Conservation (phyloP, 2,113 vertebrate species). For the Sialia sialis region DNA sequence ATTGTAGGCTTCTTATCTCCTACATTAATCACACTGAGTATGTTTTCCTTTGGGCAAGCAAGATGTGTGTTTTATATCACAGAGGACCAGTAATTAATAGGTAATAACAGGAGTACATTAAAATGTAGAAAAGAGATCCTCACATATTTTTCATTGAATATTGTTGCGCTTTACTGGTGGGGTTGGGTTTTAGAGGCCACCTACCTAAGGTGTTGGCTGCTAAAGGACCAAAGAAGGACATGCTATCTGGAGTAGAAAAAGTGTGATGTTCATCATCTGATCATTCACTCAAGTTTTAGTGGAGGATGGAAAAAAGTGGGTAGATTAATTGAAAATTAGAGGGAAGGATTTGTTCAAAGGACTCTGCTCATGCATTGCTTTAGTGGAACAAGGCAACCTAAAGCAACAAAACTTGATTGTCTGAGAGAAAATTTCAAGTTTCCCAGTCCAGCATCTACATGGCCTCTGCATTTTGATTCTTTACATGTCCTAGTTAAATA, state of each 20-base stretch:
- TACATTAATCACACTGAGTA: background rate
- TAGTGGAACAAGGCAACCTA: background rate
- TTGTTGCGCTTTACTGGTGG: background rate
- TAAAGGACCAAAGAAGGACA: background rate
- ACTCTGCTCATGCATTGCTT: background rate
- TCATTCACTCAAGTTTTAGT: background rate
- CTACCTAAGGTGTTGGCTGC: background rate
- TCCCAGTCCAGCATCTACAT: background rate
- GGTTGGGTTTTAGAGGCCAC: background rate
- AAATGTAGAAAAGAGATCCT: background rate
- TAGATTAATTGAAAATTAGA: background rate
- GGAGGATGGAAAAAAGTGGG: background rate
- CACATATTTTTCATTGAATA: background rate
- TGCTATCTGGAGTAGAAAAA: background rate
- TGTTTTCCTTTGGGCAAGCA: background rate
- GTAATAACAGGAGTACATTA: background rate
- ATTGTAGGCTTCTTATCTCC: background rate
- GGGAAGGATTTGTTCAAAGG: background rate
- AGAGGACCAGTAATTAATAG: background rate
- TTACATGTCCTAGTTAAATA: background rate
- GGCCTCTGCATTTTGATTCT: background rate
- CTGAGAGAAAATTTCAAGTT: background rate
- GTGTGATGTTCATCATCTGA: background rate
- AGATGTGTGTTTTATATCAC: background rate
- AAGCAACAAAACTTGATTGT: background rate